A percentile compares a stretch with the other conserved stretches of the same genome.
phyloP scores from a whole-genome alignment of 2,797 vertebrate genomes.

The Vultur gryphus region DNA sequence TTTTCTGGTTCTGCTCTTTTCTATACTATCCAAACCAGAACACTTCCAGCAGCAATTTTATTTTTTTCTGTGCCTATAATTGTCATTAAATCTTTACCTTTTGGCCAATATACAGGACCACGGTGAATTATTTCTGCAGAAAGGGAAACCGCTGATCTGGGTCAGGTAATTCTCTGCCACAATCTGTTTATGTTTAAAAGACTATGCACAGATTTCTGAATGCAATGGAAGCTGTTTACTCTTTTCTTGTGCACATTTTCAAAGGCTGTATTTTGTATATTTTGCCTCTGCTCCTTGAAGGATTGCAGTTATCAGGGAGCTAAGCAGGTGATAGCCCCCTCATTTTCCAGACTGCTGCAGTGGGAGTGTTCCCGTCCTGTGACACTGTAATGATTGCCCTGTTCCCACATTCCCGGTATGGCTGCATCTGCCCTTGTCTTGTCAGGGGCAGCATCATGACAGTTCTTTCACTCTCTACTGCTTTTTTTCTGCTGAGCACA shows the following conservation, averaged over 20 bases:
- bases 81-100: background rate
- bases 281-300: background rate
- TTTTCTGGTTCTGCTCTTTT: background rate
- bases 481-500: background rate
- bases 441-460: background rate
- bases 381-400: background rate
- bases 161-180: background rate
- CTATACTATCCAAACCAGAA: background rate
- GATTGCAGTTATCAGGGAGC: background rate
- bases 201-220: background rate
- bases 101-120: background rate
- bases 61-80: background rate
- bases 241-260: background rate
- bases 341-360: background rate
- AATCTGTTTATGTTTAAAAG: background rate
- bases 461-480: background rate
- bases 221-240: background rate
- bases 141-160: background rate
- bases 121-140: background rate
- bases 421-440: background rate
- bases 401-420: background rate
- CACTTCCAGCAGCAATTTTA: background rate
- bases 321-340: background rate
- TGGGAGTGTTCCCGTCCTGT: background rate
- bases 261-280: background rate